These are phyloP conservation scores for Anoura caudifer DNA, from an alignment of 2,113 vertebrate species.

Conservation along the genomic window DNA sequence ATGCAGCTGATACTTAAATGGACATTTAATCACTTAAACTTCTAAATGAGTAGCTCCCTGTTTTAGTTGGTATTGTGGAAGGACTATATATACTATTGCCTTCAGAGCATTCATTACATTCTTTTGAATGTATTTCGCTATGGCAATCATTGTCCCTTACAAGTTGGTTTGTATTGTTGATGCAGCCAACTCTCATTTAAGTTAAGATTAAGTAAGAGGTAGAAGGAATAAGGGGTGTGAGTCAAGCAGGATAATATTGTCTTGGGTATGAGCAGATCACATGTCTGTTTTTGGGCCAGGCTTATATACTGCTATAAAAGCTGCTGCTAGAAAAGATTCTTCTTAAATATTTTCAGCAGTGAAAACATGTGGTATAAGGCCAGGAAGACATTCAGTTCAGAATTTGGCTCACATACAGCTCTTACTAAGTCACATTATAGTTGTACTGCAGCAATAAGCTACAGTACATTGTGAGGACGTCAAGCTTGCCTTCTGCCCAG, in stretches of 20 bases:
- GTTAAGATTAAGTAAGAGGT: neutral
- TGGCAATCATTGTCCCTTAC: neutral
- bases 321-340: neutral
- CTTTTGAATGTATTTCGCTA: neutral
- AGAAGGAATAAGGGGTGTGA: neutral
- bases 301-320: neutral
- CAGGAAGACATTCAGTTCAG: neutral
- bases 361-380: neutral
- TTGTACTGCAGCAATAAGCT: neutral
- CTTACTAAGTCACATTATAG: neutral
- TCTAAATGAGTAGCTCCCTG: neutral
- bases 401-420: neutral
- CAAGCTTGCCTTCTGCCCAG: neutral
- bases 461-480: neutral
- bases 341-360: neutral
- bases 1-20: neutral
- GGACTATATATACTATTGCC: neutral
- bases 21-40: neutral
- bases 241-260: neutral
- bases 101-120: neutral
- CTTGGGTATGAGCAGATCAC: neutral
- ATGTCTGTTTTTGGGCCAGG: neutral
- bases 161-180: neutral
- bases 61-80: constrained; percentile 4
- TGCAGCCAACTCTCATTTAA: neutral